phyloP scores from a whole-genome alignment of 2,888 invertebrate genomes.

The Teleogryllus oceanicus region DNA sequence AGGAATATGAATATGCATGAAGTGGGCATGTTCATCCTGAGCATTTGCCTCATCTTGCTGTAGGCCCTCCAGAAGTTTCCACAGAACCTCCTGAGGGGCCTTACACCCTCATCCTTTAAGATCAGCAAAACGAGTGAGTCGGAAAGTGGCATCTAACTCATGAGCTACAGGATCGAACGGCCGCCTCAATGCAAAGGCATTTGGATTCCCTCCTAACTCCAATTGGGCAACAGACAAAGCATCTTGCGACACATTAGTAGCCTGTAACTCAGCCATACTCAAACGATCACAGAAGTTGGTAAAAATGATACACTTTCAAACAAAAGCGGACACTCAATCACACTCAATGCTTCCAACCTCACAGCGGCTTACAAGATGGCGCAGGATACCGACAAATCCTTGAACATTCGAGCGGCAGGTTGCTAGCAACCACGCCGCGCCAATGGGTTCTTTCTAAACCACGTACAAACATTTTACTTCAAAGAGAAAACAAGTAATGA shows the following conservation, averaged over 20 bases:
- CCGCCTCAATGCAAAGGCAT: conserved; percentile 55
- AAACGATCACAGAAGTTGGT: conserved; percentile 38
- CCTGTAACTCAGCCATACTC: conserved; percentile 60
- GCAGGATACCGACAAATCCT: conserved; percentile 12
- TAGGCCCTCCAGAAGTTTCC: conserved; percentile 66
- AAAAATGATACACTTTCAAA: conserved; percentile 37
- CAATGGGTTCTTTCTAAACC: not conserved
- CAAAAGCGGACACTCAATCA: not conserved
- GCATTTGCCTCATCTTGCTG: conserved; percentile 51
- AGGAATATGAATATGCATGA: conserved; percentile 86
- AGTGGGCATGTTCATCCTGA: conserved; percentile 83
- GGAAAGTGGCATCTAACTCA: conserved; percentile 86
- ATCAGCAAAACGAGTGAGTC: conserved; percentile 89
- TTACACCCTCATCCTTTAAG: conserved; percentile 93
- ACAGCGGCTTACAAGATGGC: conserved; percentile 25
- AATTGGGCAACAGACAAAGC: conserved; percentile 82
- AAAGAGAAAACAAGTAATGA: not conserved
- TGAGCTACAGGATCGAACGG: conserved; percentile 76
- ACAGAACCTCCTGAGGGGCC: conserved; percentile 86
- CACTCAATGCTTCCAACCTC: conserved; percentile 25
- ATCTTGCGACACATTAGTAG: conserved; percentile 68
- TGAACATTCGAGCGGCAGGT: conserved; percentile 9
- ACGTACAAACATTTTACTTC: not conserved
- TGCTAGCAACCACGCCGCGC: conserved; percentile 9
- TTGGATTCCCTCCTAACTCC: conserved; percentile 91